Conservation (phyloP, 2,113 vertebrate genomes). For the Anoplopoma fimbria region DNA sequence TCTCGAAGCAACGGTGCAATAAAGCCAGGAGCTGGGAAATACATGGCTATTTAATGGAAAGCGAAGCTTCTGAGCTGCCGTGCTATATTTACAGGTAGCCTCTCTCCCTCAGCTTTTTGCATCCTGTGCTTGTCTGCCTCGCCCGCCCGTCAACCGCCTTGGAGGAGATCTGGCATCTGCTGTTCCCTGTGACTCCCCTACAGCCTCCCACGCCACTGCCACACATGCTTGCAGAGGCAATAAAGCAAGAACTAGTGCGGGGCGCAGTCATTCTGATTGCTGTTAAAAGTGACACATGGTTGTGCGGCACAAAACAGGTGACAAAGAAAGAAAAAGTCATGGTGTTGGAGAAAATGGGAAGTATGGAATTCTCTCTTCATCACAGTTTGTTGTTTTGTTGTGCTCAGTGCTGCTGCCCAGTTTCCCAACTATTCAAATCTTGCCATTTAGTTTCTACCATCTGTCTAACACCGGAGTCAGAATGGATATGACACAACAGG, state of each 20-base stretch:
- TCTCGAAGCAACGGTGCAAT: constrained; percentile 86
- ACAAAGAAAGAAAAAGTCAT: constrained; percentile 35
- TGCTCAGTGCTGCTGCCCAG: constrained; percentile 55
- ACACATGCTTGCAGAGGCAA: constrained; percentile 44
- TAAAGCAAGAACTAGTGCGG: constrained; percentile 31
- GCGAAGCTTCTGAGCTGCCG: constrained; percentile 72
- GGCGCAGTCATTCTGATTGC: constrained; percentile 28
- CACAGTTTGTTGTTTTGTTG: constrained; percentile 66
- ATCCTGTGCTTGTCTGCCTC: constrained; percentile 50
- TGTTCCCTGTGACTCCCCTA: constrained; percentile 59
- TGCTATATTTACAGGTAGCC: constrained; percentile 84
- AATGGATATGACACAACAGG: constrained; percentile 77
- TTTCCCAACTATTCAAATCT: constrained; percentile 71
- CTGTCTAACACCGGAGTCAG: constrained; percentile 81
- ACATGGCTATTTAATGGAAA: constrained; percentile 82
- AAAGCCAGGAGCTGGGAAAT: constrained; percentile 82
- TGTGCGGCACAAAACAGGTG: constrained; percentile 39
- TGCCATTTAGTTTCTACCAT: constrained; percentile 81
- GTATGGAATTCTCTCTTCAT: constrained; percentile 45
- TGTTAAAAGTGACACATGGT: constrained; percentile 61
- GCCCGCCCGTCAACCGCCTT: constrained; percentile 61
- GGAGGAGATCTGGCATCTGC: constrained; percentile 73
- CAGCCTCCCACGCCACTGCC: constrained; percentile 73
- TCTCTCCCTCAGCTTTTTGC: constrained; percentile 52
- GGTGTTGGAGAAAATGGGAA: constrained; percentile 12